Evolutionary conservation across 2,113 vertebrate genomes (phyloP).

Genomic region (Camarhynchus parvulus): DNA sequence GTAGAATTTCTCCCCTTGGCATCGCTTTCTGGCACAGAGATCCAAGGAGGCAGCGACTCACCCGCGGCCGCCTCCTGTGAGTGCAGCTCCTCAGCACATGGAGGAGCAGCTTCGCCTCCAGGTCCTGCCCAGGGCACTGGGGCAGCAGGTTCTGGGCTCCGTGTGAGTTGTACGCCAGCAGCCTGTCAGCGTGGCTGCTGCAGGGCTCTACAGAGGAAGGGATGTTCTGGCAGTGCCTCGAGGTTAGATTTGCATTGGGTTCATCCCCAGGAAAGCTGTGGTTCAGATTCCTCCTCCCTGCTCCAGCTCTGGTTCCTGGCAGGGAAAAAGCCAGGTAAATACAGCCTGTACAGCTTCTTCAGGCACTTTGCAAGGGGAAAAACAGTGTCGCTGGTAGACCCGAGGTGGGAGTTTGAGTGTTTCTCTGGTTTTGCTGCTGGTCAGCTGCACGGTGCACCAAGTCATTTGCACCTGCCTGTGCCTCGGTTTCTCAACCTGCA

Average conservation of each 20-base stretch:
- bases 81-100: neutral
- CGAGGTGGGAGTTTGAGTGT: accelerated
- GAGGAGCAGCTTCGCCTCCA: neutral
- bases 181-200: neutral
- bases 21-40: neutral
- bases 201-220: neutral
- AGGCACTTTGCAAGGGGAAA: neutral
- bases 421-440: neutral
- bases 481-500: neutral
- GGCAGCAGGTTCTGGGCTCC: neutral
- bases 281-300: neutral
- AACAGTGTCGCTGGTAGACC: accelerated
- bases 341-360: neutral
- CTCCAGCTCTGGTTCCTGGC: neutral
- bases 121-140: neutral
- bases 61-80: neutral
- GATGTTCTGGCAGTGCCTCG: neutral
- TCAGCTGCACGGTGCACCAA: neutral
- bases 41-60: constrained; percentile 36
- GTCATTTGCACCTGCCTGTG: neutral
- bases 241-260: constrained; percentile 8
- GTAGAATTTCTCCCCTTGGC: constrained; percentile 63
- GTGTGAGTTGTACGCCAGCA: accelerated
- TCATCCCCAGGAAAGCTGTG: neutral
- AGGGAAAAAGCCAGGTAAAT: neutral